Evolutionary conservation across 1,140 invertebrate genomes (phyloP), one percentile per base, ranked within the genome.

Genomic region (Danaus plexippus): DNA sequence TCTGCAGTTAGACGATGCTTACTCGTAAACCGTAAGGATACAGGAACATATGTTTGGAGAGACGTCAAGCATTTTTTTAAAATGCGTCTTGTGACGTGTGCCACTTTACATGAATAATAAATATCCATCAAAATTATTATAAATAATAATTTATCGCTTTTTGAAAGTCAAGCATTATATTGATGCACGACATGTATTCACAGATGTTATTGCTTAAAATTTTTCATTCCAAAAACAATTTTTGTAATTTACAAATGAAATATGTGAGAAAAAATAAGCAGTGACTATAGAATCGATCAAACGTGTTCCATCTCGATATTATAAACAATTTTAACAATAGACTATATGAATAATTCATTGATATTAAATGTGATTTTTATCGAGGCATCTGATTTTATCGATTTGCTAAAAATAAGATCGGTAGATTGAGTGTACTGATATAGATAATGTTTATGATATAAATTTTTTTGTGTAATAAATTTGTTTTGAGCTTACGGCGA

Each of bases 271-370:
- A 52, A 52, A 15, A 18, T 6, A 47, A 42, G 9, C 12, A 40
- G n/a, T 15, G 42, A 53, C 42, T 45, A 50, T 13, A 5, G 18
- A 59, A 59, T 59, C 47, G 10, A 59, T 59, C 52, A 59, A 44
- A 15, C 10, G 18, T 44, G 50, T 59, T 51, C 41, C 15, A 59
- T 43, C 47, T n/a, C 8, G 47, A 56, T 56, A 32, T 32, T 32
- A 4, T 49, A 52, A 52, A 54, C 41, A 44, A 49, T 59, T 41
- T 52, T 11, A 18, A 45, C 6, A 42, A 45, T 41, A 43, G 46
- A 61, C 43, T 42, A 46, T 48, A 61, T 56, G 54, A 61, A 56
- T 56, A 56, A 57, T 57, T 57, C 54, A 57, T 62, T 57, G 54
- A 62, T 52, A 50, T 47, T 50, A 40, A 12, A 54, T 45, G 13